phyloP scores from a whole-genome alignment of 2,888 invertebrate genomes.

The Gari tellinella region DNA sequence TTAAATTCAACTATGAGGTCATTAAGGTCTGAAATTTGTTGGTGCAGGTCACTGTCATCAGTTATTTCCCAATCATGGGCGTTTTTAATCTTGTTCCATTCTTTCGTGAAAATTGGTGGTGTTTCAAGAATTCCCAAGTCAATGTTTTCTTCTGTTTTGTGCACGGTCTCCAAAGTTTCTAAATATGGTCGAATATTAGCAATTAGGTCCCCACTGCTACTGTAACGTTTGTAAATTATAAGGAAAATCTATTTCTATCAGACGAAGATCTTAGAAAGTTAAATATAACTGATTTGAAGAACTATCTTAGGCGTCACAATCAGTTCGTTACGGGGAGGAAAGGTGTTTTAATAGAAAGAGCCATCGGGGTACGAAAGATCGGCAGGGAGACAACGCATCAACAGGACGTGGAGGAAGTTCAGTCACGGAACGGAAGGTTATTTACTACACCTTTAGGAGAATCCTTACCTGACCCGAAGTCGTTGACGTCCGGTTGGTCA shows the following conservation, averaged over 20 bases:
- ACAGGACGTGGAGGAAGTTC: neutral
- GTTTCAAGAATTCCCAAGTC: too few species aligned
- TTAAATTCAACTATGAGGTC: too few species aligned
- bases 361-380: neutral
- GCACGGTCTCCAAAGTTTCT: too few species aligned
- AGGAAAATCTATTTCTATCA: neutral
- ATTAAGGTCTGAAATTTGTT: too few species aligned
- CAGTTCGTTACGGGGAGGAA: neutral
- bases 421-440: neutral
- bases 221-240: too few species aligned
- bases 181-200: too few species aligned
- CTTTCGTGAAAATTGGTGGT: too few species aligned
- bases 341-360: neutral
- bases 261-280: neutral
- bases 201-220: too few species aligned
- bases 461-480: conserved; percentile 8
- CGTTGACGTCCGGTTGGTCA: conserved; percentile 12
- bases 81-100: too few species aligned
- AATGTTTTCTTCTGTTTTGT: too few species aligned
- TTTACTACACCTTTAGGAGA: neutral
- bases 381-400: neutral
- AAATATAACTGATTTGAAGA: neutral
- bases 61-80: too few species aligned
- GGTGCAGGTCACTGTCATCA: too few species aligned
- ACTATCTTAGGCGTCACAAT: neutral